Percentiles rank a stretch among this genome's conserved stretches.
phyloP scores from a whole-genome alignment of 2,888 invertebrate genomes.

The Agrilus cyanescens region DNA sequence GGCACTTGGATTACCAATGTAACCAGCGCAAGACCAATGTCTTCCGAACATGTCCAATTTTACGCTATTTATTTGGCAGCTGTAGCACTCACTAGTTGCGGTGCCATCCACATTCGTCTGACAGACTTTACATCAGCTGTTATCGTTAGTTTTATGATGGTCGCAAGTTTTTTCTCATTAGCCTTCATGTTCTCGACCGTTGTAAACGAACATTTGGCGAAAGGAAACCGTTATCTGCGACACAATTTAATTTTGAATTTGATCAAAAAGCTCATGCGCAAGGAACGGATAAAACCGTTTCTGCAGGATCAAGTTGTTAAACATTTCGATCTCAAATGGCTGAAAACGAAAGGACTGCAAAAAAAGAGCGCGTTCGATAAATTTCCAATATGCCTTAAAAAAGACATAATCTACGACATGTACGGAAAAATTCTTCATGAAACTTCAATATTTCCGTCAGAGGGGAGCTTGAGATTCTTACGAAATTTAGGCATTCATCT shows the following conservation, averaged over 20 bases:
- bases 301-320: conserved; percentile 7
- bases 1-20: conserved; percentile 3
- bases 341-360: conserved; percentile 3
- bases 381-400: conserved; percentile 6
- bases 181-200: neutral
- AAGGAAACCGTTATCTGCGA: no score
- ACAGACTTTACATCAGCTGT: neutral
- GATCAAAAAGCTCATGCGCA: conserved; percentile 7
- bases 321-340: conserved; percentile 11
- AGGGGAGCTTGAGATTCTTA: conserved; percentile 10
- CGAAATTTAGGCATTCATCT: conserved; percentile 8
- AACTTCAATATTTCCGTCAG: conserved; percentile 3
- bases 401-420: conserved; percentile 13
- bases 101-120: neutral
- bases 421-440: conserved; percentile 9
- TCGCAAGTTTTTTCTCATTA: neutral
- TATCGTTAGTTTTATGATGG: neutral
- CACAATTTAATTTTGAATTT: neutral
- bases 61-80: conserved; percentile 5
- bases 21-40: conserved; percentile 2
- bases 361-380: conserved; percentile 1
- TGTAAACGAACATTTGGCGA: no score
- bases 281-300: conserved; percentile 1
- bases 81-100: neutral
- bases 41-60: neutral